phyloP scores from a whole-genome alignment of 2,797 vertebrate genomes.

The Helicolenus hilgendorfi region DNA sequence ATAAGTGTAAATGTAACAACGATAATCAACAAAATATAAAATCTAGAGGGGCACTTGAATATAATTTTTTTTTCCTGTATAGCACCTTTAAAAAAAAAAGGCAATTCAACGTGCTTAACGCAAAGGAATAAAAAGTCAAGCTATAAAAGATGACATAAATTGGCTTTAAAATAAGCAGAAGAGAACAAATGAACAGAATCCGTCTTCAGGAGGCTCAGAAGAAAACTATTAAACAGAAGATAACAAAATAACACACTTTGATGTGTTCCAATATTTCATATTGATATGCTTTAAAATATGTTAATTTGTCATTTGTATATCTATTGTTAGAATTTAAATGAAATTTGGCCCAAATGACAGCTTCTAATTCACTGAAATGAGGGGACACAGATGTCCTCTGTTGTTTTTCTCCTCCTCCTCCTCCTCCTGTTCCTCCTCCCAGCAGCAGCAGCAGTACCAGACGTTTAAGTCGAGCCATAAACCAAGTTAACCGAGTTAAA shows the following conservation, averaged over 20 bases:
- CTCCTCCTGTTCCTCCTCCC: too few relatives aligned
- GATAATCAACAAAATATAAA: neutral
- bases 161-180: neutral
- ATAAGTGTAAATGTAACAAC: neutral
- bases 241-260: neutral
- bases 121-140: neutral
- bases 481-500: conserved; percentile 48
- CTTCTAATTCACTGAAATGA: neutral
- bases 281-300: neutral
- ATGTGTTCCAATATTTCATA: neutral
- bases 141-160: neutral
- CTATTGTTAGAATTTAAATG: neutral
- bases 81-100: neutral
- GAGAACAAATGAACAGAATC: neutral
- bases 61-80: neutral
- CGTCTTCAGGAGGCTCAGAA: too few relatives aligned
- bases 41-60: too few relatives aligned
- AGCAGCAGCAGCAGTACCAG: neutral
- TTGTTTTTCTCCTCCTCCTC: neutral
- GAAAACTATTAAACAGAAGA: neutral
- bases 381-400: conserved; percentile 8
- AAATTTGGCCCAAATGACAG: neutral
- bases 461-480: conserved; percentile 25
- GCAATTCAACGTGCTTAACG: too few relatives aligned
- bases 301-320: neutral